Evolutionary conservation across 2,113 vertebrate genomes (phyloP).

Genomic region (Microtus richardsoni): DNA sequence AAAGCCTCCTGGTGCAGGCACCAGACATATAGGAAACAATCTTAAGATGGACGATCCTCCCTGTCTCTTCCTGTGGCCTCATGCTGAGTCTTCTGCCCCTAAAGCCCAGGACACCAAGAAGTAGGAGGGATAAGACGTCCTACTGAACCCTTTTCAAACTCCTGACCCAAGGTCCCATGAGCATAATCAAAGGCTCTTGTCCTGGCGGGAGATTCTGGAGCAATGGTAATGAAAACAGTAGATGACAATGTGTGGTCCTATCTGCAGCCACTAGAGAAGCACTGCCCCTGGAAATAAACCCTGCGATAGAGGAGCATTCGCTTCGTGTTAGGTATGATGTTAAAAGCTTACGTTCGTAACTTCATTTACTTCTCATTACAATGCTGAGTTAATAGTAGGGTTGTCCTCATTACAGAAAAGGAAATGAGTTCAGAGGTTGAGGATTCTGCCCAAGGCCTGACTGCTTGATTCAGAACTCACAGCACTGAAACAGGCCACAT

Average conservation of each 20-base stretch:
- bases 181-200: not conserved
- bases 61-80: not conserved
- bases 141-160: not conserved
- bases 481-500: not conserved
- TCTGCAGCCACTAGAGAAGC: not conserved
- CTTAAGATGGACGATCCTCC: not conserved
- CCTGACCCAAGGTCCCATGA: not conserved
- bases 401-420: not conserved
- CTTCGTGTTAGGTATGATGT: not conserved
- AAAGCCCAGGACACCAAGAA: not conserved
- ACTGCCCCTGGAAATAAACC: not conserved
- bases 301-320: constrained; percentile 25
- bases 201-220: not conserved
- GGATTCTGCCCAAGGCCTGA: not conserved
- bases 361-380: not conserved
- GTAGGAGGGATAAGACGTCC: not conserved
- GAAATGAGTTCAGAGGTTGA: constrained; percentile 1
- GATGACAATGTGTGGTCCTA: not conserved
- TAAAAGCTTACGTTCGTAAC: not conserved
- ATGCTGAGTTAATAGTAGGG: not conserved
- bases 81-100: not conserved
- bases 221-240: not conserved
- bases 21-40: not conserved
- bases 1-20: not conserved
- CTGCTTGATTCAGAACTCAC: not conserved